Conservation (phyloP, 2,113 vertebrate genomes). For the human (Homo sapiens) region DNA sequence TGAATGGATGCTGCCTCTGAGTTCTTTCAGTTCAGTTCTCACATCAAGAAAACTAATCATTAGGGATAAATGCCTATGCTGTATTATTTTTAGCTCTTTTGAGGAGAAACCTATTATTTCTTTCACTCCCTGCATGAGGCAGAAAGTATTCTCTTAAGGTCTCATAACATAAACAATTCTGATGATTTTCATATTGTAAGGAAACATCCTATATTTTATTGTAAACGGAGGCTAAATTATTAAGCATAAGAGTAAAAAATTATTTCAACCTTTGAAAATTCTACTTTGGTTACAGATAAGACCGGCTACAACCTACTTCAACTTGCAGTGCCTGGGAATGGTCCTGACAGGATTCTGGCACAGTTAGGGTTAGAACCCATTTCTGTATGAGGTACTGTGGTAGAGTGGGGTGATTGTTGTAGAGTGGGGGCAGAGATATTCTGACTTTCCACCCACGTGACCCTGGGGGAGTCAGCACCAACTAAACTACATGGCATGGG, state of each 20-base stretch:
- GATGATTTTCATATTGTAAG: neutral
- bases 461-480: neutral
- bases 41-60: slow-evolving; percentile 64
- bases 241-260: neutral
- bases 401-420: fast-evolving
- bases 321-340: neutral
- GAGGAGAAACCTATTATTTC: slow-evolving; percentile 51
- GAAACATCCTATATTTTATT: neutral
- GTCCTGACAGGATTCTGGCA: neutral
- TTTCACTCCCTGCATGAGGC: neutral
- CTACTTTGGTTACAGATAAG: neutral
- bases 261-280: slow-evolving; percentile 36
- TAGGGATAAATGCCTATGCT: slow-evolving; percentile 18
- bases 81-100: slow-evolving; percentile 67
- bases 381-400: neutral
- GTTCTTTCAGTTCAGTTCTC: slow-evolving; percentile 64
- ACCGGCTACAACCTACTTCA: neutral
- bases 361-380: neutral
- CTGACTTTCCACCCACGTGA: neutral
- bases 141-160: slow-evolving; percentile 50
- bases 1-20: slow-evolving; percentile 52
- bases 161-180: slow-evolving; percentile 42
- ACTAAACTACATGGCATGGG: neutral
- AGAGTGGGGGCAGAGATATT: fast-evolving
- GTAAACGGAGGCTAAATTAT: neutral